A percentile compares a stretch with the other conserved stretches of the same genome.
Conservation (phyloP, 2,888 invertebrate species). For the Tipula unca region DNA sequence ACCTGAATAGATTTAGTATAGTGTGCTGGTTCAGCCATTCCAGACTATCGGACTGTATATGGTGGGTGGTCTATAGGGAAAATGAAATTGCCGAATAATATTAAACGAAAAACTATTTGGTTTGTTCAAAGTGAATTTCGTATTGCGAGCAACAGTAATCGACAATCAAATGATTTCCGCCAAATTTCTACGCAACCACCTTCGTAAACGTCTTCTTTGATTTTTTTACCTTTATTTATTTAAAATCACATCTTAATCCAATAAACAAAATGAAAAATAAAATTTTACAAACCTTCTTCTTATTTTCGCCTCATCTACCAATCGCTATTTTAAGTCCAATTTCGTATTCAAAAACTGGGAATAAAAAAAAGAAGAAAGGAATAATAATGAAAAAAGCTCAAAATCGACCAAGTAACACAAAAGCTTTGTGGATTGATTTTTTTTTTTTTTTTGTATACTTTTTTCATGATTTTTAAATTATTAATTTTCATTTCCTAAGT, state of each 20-base stretch:
- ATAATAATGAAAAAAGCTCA: neutral
- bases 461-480: neutral
- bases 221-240: neutral
- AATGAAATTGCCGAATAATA: too few species aligned
- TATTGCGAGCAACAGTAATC: too few species aligned
- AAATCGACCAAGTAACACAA: neutral
- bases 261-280: neutral
- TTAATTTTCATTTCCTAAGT: constrained; percentile 14
- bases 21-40: too few species aligned
- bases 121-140: too few species aligned
- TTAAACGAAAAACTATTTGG: too few species aligned
- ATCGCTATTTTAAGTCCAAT: neutral
- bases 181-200: too few species aligned
- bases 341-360: neutral
- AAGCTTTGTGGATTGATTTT: constrained; percentile 1
- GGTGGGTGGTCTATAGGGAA: too few species aligned
- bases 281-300: neutral
- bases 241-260: neutral
- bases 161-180: too few species aligned
- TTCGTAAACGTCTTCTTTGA: too few species aligned
- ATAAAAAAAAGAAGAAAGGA: neutral
- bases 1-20: too few species aligned
- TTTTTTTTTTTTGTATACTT: neutral
- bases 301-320: neutral
- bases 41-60: too few species aligned